Evolutionary conservation across 2,888 invertebrate genomes (phyloP).

Genomic region (Exocentrus adspersus): DNA sequence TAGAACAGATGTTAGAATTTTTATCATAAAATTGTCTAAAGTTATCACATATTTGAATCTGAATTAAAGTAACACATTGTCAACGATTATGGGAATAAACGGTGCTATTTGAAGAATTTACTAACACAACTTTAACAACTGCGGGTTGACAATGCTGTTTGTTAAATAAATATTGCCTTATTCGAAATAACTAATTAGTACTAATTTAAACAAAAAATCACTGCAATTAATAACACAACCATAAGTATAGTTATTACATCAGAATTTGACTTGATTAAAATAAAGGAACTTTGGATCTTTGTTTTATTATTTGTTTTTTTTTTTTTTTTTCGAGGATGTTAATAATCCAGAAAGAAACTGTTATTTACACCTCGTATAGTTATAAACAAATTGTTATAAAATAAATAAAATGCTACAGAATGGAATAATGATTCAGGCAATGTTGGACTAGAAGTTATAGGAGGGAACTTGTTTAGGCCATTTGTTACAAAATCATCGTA

Average conservation of each 20-base stretch:
- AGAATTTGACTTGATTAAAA: conserved; percentile 38
- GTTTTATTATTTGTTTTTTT: conserved; percentile 34
- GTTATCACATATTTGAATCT: conserved; percentile 53
- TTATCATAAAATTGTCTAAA: conserved; percentile 59
- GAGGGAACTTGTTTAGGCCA: conserved; percentile 65
- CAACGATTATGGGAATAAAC: conserved; percentile 40
- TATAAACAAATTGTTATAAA: conserved; percentile 44
- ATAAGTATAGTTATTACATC: conserved; percentile 50
- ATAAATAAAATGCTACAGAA: conserved; percentile 49
- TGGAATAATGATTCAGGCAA: conserved; percentile 56
- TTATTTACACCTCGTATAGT: conserved; percentile 35
- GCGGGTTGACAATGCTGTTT: conserved; percentile 13
- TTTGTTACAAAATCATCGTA: conserved; percentile 52
- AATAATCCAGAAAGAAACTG: conserved; percentile 30
- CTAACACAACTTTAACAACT: neutral
- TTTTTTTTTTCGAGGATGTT: conserved; percentile 42
- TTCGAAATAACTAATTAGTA: conserved; percentile 40
- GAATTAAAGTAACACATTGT: conserved; percentile 45
- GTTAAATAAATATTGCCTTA: conserved; percentile 54
- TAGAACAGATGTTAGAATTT: conserved; percentile 55
- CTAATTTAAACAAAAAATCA: conserved; percentile 43
- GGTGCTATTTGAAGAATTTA: neutral
- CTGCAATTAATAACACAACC: conserved; percentile 55
- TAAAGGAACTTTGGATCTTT: conserved; percentile 51
- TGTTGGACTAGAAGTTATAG: conserved; percentile 63